A percentile compares a stretch with the other conserved stretches of the same genome.
These are phyloP conservation scores for Acleris emargana DNA, from an alignment of 2,888 invertebrate genomes.

Conservation along the genomic window DNA sequence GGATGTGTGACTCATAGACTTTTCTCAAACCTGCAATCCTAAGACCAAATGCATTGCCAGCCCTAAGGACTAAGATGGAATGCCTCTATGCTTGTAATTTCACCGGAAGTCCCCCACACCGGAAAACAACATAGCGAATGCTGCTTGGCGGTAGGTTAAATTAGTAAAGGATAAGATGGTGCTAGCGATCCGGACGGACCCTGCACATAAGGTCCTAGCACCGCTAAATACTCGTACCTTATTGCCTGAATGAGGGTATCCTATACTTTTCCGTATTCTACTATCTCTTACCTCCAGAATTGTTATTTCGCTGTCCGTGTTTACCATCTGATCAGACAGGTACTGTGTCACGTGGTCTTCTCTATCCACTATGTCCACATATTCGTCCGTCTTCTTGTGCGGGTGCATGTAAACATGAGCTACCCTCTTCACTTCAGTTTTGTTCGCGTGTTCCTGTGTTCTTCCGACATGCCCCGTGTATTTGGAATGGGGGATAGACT, in stretches of 20 bases:
- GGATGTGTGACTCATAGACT: too few species aligned
- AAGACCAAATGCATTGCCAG: too few species aligned
- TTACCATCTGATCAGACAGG: conserved; percentile 10
- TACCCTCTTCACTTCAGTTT: neutral
- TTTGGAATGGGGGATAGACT: neutral
- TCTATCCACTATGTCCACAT: conserved; percentile 8
- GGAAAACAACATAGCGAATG: too few species aligned
- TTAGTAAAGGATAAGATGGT: too few species aligned
- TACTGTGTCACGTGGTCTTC: conserved; percentile 16
- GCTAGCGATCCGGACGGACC: too few species aligned
- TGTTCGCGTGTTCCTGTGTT: neutral
- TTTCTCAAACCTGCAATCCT: too few species aligned
- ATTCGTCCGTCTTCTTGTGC: conserved; percentile 2
- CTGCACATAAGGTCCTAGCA: too few species aligned
- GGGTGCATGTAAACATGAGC: neutral
- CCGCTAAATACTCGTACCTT: too few species aligned
- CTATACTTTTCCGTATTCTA: neutral
- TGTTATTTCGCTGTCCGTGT: conserved; percentile 22
- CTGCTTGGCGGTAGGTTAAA: too few species aligned
- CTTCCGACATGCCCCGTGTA: neutral
- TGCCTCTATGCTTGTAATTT: too few species aligned
- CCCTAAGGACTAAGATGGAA: too few species aligned
- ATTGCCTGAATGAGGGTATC: neutral
- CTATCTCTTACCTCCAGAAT: conserved; percentile 11
- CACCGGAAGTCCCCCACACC: too few species aligned